These are phyloP conservation scores for Craniophora ligustri DNA, from an alignment of 2,888 invertebrate species.

Conservation along the genomic window DNA sequence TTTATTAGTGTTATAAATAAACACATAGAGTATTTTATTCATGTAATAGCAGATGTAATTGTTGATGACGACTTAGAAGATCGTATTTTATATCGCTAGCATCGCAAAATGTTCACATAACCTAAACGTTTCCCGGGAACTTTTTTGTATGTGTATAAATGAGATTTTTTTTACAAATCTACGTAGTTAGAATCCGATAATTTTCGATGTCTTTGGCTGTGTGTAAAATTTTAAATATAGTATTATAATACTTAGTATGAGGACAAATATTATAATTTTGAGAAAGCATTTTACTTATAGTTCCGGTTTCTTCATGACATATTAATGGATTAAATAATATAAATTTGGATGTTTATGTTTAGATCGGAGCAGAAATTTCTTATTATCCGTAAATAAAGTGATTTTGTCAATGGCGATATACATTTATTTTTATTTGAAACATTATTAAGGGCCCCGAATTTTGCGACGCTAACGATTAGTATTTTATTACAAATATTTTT, in stretches of 20 bases:
- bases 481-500: constrained; percentile 3
- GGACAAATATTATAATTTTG: constrained; percentile 80
- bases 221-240: constrained; percentile 84
- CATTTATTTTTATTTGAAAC: constrained; percentile 67
- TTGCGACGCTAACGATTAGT: constrained; percentile 82
- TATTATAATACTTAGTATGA: constrained; percentile 65
- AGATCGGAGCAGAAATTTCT: constrained; percentile 82
- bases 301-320: constrained; percentile 77
- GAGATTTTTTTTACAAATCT: constrained; percentile 75
- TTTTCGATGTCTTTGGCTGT: constrained; percentile 88
- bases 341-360: constrained; percentile 84
- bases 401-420: constrained; percentile 79
- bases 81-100: constrained; percentile 80
- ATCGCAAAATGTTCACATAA: constrained; percentile 89
- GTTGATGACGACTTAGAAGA: constrained; percentile 57
- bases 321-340: constrained; percentile 71
- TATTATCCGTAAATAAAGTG: constrained; percentile 85
- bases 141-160: constrained; percentile 74
- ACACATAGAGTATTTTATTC: constrained; percentile 61
- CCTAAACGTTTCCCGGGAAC: constrained; percentile 73
- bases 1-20: constrained; percentile 65
- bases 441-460: constrained; percentile 57
- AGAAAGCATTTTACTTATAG: constrained; percentile 80
- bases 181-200: constrained; percentile 82
- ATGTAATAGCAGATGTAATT: constrained; percentile 66